Conservation (phyloP, 2,888 invertebrate species). For the Laothoe populi region DNA sequence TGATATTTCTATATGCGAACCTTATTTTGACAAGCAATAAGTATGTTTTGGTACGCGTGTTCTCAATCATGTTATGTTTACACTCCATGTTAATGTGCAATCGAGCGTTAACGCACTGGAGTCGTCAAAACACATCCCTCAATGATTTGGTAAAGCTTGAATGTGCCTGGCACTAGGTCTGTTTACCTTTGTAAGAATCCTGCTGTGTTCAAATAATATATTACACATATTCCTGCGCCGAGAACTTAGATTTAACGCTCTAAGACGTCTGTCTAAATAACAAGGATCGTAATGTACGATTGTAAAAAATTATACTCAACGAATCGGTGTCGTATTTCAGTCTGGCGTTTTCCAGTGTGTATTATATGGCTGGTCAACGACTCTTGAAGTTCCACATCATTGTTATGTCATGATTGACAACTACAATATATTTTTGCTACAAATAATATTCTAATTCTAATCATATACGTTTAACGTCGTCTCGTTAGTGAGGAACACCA, state of each 20-base stretch:
- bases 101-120: not conserved
- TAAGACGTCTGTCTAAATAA: not conserved
- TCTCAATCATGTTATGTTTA: not conserved
- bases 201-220: constrained; percentile 6
- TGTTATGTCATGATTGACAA: not conserved
- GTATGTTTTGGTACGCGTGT: not conserved
- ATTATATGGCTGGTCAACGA: constrained; percentile 10
- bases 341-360: not conserved
- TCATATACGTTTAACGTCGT: no score
- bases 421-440: no score
- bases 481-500: no score
- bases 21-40: constrained; percentile 3
- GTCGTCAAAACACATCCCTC: constrained; percentile 13
- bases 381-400: constrained; percentile 13
- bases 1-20: not conserved
- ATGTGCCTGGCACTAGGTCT: constrained; percentile 5
- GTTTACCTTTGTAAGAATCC: constrained; percentile 13
- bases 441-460: no score
- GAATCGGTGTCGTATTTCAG: not conserved
- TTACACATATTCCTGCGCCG: not conserved
- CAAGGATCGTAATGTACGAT: not conserved
- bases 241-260: constrained; percentile 19
- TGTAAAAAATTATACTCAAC: not conserved
- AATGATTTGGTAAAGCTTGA: constrained; percentile 8
- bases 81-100: not conserved